Evolutionary conservation across 2,113 vertebrate genomes (phyloP).

Genomic region (Puntigrus tetrazona): DNA sequence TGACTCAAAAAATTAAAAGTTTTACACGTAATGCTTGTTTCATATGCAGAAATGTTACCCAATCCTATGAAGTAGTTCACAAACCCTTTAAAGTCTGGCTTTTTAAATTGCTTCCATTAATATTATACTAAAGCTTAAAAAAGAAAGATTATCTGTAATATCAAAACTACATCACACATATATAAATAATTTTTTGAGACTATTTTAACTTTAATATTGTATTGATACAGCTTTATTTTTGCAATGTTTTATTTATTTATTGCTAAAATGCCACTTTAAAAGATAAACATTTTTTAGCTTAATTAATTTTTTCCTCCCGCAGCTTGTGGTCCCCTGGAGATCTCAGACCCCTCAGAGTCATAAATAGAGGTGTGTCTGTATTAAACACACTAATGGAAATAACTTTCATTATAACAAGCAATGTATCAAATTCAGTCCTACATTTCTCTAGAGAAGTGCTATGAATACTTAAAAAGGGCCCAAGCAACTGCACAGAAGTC

Average conservation of each 20-base stretch:
- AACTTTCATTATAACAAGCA: not conserved
- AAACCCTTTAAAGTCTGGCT: not conserved
- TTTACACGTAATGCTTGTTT: not conserved
- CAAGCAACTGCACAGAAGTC: not conserved
- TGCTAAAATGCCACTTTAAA: no score
- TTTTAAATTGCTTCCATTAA: not conserved
- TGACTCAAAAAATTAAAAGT: no score
- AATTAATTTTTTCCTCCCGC: not conserved
- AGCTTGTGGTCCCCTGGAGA: not conserved
- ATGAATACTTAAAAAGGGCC: not conserved
- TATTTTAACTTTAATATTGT: no score
- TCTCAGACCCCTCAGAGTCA: not conserved
- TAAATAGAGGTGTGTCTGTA: not conserved
- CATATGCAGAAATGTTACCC: not conserved
- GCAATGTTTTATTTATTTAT: no score
- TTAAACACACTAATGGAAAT: not conserved
- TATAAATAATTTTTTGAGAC: no score
- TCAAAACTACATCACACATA: no score
- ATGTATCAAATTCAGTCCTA: not conserved
- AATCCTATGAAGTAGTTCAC: not conserved
- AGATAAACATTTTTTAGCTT: not conserved
- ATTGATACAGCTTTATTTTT: no score
- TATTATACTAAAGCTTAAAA: not conserved
- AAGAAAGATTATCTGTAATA: not conserved
- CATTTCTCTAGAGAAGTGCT: not conserved